Percentiles rank a stretch among this genome's conserved stretches.
Evolutionary conservation across 2,888 invertebrate genomes (phyloP).

Genomic region (Leptinotarsa haldemani): DNA sequence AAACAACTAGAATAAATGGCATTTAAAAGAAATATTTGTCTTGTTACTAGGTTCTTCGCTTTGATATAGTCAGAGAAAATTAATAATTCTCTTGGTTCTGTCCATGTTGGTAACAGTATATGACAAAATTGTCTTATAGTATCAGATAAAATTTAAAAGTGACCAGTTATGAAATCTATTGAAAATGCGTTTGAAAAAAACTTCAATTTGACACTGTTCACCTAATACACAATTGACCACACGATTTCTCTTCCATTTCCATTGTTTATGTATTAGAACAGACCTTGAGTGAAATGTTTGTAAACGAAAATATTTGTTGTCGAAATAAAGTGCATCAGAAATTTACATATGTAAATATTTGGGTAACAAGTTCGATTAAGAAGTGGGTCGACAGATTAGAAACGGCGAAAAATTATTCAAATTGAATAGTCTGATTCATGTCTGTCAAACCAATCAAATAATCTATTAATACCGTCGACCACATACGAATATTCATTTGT

Average conservation of each 20-base stretch:
- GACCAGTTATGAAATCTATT: no score
- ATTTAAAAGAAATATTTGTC: no score
- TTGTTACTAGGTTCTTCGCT: no score
- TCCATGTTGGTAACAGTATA: no score
- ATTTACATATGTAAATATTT: slow-evolving; percentile 5
- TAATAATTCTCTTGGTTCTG: no score
- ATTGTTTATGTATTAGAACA: background rate
- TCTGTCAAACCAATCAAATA: background rate
- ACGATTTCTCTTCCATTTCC: background rate
- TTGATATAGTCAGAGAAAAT: no score
- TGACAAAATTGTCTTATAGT: no score
- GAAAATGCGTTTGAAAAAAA: no score
- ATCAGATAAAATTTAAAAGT: no score
- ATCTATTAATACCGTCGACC: background rate
- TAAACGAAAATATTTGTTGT: slow-evolving; percentile 9
- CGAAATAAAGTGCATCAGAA: slow-evolving; percentile 8
- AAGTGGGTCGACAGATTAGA: slow-evolving; percentile 5
- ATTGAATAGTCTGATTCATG: background rate
- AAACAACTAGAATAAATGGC: no score
- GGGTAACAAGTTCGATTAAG: background rate
- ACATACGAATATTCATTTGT: background rate
- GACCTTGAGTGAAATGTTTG: background rate
- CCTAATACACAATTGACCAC: background rate
- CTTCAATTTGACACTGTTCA: no score
- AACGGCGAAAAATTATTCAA: background rate